These are phyloP conservation scores for Brachionus calyciflorus DNA, from an alignment of 1,140 invertebrate species.

Conservation along the genomic window DNA sequence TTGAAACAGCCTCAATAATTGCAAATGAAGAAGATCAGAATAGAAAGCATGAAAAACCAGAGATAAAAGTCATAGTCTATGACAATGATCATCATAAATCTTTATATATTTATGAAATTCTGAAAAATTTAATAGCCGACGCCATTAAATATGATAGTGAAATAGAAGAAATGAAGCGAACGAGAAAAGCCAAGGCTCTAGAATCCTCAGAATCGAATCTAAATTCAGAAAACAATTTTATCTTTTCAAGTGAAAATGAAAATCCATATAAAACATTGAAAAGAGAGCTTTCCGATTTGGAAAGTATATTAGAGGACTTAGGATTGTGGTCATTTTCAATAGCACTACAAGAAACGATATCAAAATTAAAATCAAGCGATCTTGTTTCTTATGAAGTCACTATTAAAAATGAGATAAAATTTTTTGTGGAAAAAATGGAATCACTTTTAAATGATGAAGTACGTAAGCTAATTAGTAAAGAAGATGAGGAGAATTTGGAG, in stretches of 20 bases:
- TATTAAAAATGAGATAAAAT: not conserved
- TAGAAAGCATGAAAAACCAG: not conserved
- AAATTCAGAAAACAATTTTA: not conserved
- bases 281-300: not conserved
- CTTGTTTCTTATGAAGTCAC: not conserved
- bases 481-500: not conserved
- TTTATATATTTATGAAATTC: too few species aligned
- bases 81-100: not conserved
- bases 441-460: not conserved
- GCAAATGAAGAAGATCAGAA: not conserved
- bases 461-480: not conserved
- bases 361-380: not conserved
- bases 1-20: conserved; percentile 13
- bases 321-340: not conserved
- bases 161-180: too few species aligned
- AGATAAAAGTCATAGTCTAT: not conserved
- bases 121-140: too few species aligned
- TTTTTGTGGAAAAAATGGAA: not conserved
- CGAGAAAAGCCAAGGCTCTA: too few species aligned
- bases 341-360: not conserved
- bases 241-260: conserved; percentile 25
- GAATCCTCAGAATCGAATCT: too few species aligned
- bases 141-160: too few species aligned
- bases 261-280: not conserved
- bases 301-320: not conserved